These are phyloP conservation scores for Todus mexicanus DNA, from an alignment of 2,797 vertebrate genomes.

Conservation along the genomic window DNA sequence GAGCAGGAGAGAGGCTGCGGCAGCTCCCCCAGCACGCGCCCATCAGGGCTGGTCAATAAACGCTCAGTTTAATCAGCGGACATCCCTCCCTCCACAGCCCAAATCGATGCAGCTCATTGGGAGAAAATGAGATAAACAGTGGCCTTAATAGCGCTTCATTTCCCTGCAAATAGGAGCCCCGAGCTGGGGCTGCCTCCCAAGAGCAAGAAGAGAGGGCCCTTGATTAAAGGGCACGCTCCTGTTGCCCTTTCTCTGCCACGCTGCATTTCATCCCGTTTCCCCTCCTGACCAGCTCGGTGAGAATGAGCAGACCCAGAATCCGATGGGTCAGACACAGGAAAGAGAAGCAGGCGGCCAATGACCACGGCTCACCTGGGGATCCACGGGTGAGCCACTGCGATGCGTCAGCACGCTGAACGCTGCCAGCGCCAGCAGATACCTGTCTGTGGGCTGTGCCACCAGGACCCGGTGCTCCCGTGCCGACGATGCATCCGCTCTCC, in stretches of 20 bases:
- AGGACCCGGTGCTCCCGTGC: fast-evolving
- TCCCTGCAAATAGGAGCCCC: background rate
- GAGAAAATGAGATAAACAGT: constrained; percentile 61
- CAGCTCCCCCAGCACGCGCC: background rate
- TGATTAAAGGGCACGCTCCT: background rate
- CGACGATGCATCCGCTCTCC: background rate
- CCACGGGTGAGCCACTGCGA: fast-evolving
- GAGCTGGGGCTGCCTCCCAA: background rate
- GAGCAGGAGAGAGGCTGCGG: background rate
- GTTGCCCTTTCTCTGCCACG: background rate
- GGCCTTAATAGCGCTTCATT: background rate
- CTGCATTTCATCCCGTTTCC: background rate
- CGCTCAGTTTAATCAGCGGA: background rate
- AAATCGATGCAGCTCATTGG: constrained; percentile 34
- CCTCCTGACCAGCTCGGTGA: background rate
- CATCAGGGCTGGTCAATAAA: background rate
- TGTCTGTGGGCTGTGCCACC: fast-evolving
- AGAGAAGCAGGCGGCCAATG: fast-evolving
- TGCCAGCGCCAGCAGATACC: background rate
- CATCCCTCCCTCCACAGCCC: background rate
- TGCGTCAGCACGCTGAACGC: fast-evolving
- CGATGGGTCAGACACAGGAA: fast-evolving
- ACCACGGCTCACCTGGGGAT: background rate
- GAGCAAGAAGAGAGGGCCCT: background rate
- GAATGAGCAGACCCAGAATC: background rate